Evolutionary conservation across 2,113 vertebrate species (phyloP), one percentile per base, ranked within the genome.

Genomic region (Anhinga anhinga): DNA sequence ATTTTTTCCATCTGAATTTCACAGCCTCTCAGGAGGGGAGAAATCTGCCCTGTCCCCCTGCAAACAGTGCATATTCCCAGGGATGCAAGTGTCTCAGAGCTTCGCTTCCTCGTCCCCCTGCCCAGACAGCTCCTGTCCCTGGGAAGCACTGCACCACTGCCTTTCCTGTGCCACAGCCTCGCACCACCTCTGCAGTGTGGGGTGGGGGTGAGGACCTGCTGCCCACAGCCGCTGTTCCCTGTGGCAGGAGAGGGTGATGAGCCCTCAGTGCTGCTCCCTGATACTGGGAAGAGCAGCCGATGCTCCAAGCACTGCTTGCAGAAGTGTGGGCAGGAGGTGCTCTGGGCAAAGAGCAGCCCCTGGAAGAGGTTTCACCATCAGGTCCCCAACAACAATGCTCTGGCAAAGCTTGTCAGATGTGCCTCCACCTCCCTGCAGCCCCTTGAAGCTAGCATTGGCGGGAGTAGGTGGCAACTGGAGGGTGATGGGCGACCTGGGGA

Each of bases 1-100:
- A 11, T 65, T 71, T 95, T 96, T 96, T 90, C 88, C 93, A 73
- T 76, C 62, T 82, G 56, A 93, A 79, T 93, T 71, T 85, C 1
- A 1, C 69, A 82, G 63, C 23, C 59, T 78, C 63, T 83, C 73
- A 1, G 1, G 44, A 88, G 44, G 59, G 29, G n/a, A 78, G 72
- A 62, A 25, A 53, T 40, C n/a, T 73, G 50, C 42, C 59, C 45
- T 13, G 18, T 67, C 36, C 59, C n/a, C 17, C 73, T 62, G 27
- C 44, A 49, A 65, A 22, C 23, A 56, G 26, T 0, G 0, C 4
- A 3, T 23, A 6, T 42, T 84, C 20, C 77, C 18, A 14, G 40
- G 38, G 71, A 55, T 25, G 62, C 84, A 76, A 40, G 49, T 71
- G 71, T 63, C 66, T 59, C 74, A n/a, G 56, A 44, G 61, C 42